Evolutionary conservation across 2,888 invertebrate genomes (phyloP).

Genomic region (Fragum whitleyi): DNA sequence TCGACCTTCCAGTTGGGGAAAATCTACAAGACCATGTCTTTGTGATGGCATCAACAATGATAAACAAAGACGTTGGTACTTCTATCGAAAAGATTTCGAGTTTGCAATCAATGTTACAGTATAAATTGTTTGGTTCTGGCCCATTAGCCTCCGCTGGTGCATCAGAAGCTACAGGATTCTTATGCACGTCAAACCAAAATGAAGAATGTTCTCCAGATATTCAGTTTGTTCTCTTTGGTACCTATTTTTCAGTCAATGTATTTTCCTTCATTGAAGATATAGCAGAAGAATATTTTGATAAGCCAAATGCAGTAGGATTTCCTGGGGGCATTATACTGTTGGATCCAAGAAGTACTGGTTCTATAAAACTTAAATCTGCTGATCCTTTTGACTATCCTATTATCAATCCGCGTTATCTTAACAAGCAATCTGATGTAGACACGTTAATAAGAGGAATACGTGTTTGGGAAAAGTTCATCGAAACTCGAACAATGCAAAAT

Average conservation of each 20-base stretch:
- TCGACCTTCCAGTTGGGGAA: slow-evolving; percentile 76
- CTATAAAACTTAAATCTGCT: slow-evolving; percentile 90
- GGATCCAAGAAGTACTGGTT: slow-evolving; percentile 91
- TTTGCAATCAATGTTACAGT: slow-evolving; percentile 33
- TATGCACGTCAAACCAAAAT: slow-evolving; percentile 14
- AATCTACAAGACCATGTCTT: slow-evolving; percentile 35
- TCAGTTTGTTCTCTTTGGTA: slow-evolving; percentile 43
- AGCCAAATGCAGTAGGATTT: slow-evolving; percentile 76
- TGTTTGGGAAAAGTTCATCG: slow-evolving; percentile 42
- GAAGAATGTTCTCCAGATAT: slow-evolving; percentile 45
- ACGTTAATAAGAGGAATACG: slow-evolving; percentile 49
- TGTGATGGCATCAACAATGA: slow-evolving; percentile 12
- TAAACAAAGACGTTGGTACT: slow-evolving; percentile 29
- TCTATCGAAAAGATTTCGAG: slow-evolving; percentile 32
- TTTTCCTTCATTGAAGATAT: slow-evolving; percentile 42
- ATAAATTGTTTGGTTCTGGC: slow-evolving; percentile 45
- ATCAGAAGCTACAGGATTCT: slow-evolving; percentile 39
- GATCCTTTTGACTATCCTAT: slow-evolving; percentile 92
- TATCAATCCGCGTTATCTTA: slow-evolving; percentile 96
- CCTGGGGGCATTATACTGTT: slow-evolving; percentile 39
- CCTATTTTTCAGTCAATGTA: slow-evolving; percentile 13
- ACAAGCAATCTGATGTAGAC: slow-evolving; percentile 87
- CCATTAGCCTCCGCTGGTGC: slow-evolving; percentile 33
- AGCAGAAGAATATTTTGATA: slow-evolving; percentile 33
- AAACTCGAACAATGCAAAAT: slow-evolving; percentile 53